A percentile compares a stretch with the other conserved stretches of the same genome.
Evolutionary conservation across 2,888 invertebrate genomes (phyloP).

Genomic region (Ceratothoa steindachneri): DNA sequence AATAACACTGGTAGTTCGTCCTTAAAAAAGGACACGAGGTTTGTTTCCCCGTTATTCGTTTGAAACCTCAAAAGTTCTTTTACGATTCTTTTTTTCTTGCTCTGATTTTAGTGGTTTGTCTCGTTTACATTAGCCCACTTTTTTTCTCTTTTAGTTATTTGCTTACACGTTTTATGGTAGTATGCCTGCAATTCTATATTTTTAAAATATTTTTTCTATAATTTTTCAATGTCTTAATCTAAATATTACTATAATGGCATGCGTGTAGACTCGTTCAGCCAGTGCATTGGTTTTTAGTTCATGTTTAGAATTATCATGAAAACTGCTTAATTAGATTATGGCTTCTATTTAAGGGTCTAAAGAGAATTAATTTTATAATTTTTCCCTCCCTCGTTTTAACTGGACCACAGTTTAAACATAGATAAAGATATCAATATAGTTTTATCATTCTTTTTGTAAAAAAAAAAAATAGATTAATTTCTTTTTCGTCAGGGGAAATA

Average conservation of each 20-base stretch:
- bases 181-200: slow-evolving; percentile 7
- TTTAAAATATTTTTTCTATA: slow-evolving; percentile 2
- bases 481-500: too few species aligned
- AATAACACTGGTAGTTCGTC: neutral
- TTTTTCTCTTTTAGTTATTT: neutral
- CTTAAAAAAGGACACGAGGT: neutral
- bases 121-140: neutral
- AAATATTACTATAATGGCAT: neutral
- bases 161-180: neutral
- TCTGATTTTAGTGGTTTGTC: neutral
- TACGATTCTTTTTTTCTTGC: neutral
- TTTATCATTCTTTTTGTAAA: too few species aligned
- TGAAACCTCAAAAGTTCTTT: too few species aligned
- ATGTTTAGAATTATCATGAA: too few species aligned
- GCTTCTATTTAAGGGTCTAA: too few species aligned
- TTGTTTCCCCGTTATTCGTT: neutral
- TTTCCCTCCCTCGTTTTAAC: too few species aligned
- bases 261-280: too few species aligned
- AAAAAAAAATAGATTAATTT: neutral
- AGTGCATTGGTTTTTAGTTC: too few species aligned
- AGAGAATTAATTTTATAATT: too few species aligned
- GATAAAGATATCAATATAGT: neutral
- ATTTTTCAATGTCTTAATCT: neutral
- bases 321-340: neutral
- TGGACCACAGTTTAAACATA: neutral